Evolutionary conservation across 2,888 invertebrate genomes (phyloP).

Genomic region (Sinhomidia bicolor): DNA sequence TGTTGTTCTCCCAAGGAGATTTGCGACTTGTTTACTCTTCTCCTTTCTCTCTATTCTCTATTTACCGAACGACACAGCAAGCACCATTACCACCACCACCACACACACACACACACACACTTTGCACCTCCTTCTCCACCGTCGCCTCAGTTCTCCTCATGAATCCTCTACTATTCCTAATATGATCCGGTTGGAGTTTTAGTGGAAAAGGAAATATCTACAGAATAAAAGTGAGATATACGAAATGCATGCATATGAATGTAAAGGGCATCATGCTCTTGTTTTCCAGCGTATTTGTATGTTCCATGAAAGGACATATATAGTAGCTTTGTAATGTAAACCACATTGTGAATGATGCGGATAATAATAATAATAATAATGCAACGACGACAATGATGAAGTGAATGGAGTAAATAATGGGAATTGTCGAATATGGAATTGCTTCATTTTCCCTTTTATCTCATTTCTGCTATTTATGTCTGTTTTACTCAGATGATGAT

Average conservation of each 20-base stretch:
- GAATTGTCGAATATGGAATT: constrained; percentile 61
- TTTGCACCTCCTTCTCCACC: not conserved
- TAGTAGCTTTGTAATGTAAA: too few relatives aligned
- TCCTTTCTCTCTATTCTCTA: constrained; percentile 13
- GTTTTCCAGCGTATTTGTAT: not conserved
- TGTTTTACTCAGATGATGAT: not conserved
- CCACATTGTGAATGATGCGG: too few relatives aligned
- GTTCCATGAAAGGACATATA: too few relatives aligned
- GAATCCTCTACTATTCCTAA: too few relatives aligned
- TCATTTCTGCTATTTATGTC: not conserved
- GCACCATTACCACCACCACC: not conserved
- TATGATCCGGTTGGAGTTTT: not conserved
- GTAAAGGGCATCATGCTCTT: too few relatives aligned
- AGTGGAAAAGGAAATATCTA: not conserved
- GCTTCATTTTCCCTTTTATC: constrained; percentile 47
- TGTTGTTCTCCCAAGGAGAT: constrained; percentile 46
- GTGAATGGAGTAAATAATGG: constrained; percentile 60
- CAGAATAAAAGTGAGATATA: not conserved
- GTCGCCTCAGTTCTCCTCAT: not conserved
- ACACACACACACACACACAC: not conserved
- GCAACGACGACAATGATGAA: constrained; percentile 50
- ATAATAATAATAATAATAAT: constrained; percentile 26
- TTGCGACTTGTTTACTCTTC: constrained; percentile 48
- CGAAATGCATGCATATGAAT: not conserved
- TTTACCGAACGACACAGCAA: not conserved